Conservation (phyloP, 37 sponge, comb jelly and placozoan genomes). For the Mnemiopsis leidyi region DNA sequence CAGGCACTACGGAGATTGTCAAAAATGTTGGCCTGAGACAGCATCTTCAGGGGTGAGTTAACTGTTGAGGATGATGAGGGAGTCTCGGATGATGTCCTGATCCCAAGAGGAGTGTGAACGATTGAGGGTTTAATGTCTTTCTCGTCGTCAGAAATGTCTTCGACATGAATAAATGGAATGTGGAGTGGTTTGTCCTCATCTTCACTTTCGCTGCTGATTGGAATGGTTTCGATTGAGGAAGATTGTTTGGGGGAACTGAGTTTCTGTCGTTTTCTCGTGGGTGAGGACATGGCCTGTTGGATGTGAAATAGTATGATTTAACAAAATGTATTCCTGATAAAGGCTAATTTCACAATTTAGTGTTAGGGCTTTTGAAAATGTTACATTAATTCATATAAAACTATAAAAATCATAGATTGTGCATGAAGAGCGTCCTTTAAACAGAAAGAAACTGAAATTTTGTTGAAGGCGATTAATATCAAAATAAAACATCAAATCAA, state of each 20-base stretch:
- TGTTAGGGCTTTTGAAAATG: too few species aligned
- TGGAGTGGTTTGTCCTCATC: slow-evolving; percentile 1
- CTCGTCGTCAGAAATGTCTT: slow-evolving; percentile 5
- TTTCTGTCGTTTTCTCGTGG: not conserved
- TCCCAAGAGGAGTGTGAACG: not conserved
- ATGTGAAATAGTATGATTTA: too few species aligned
- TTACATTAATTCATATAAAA: too few species aligned
- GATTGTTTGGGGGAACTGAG: not conserved
- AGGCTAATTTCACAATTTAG: too few species aligned
- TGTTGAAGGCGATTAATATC: too few species aligned
- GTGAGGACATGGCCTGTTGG: not conserved
- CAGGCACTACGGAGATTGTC: not conserved
- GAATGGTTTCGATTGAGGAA: not conserved
- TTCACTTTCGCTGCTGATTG: slow-evolving; percentile 23
- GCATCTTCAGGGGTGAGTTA: slow-evolving; percentile 14
- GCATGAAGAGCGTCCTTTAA: not conserved
- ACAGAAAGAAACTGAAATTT: not conserved
- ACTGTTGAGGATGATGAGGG: not conserved
- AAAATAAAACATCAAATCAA: too few species aligned
- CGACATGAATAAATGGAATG: slow-evolving; percentile 26
- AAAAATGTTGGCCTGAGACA: not conserved
- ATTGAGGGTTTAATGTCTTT: not conserved
- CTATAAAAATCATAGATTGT: too few species aligned
- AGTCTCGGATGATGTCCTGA: not conserved
- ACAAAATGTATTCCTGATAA: too few species aligned